Evolutionary conservation across 2,888 invertebrate genomes (phyloP).

Genomic region (Xiphydria camelus): DNA sequence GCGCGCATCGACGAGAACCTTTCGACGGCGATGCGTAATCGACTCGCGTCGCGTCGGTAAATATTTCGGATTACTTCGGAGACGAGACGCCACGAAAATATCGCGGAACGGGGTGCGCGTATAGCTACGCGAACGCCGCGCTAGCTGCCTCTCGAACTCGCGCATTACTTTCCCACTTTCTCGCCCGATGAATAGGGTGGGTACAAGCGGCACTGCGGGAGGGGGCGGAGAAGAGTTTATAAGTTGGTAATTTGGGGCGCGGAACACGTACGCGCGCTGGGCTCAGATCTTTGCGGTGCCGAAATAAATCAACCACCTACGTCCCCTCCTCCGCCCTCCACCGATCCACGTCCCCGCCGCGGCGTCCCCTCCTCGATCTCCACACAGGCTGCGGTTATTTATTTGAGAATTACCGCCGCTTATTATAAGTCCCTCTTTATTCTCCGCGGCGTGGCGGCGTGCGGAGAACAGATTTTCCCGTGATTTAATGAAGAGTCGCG

Average conservation of each 20-base stretch:
- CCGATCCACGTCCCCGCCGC: neutral
- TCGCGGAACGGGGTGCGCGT: too few relatives aligned
- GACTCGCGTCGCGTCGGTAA: slow-evolving; percentile 7
- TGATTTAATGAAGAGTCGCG: slow-evolving; percentile 55
- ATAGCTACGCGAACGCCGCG: too few relatives aligned
- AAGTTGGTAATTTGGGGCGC: slow-evolving; percentile 58
- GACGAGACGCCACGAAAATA: too few relatives aligned
- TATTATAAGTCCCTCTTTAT: slow-evolving; percentile 58
- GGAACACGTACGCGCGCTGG: slow-evolving; percentile 56
- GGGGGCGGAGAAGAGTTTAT: slow-evolving; percentile 48
- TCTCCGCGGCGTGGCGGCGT: slow-evolving; percentile 41
- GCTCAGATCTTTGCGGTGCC: slow-evolving; percentile 56
- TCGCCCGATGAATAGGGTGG: slow-evolving; percentile 21
- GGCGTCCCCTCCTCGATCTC: too few relatives aligned
- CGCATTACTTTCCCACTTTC: slow-evolving; percentile 16
- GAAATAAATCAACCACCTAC: slow-evolving; percentile 56
- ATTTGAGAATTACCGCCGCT: slow-evolving; percentile 57
- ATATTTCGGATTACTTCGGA: slow-evolving; percentile 16
- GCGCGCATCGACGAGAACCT: too few relatives aligned
- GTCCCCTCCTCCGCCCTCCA: neutral
- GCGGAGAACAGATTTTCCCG: slow-evolving; percentile 53
- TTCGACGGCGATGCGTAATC: too few relatives aligned
- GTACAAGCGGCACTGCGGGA: slow-evolving; percentile 5
- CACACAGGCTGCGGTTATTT: slow-evolving; percentile 48
- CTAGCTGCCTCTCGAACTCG: neutral